Evolutionary conservation across 2,888 invertebrate species (phyloP), one percentile per base, ranked within the genome.

Genomic region (Pandemis heparana): DNA sequence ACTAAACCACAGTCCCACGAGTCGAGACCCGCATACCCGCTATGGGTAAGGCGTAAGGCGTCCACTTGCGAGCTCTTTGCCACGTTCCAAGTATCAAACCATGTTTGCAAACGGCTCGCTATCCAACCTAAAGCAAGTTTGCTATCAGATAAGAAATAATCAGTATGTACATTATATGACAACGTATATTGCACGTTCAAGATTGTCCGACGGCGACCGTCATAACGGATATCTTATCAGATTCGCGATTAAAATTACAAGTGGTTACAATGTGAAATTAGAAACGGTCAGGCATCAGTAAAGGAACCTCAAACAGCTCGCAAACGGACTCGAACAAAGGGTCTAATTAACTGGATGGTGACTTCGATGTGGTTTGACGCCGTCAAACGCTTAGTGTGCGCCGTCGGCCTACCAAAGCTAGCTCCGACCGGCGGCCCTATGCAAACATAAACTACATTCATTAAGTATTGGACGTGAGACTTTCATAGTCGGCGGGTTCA

Each of bases 371-470:
- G 71, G 76, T 75, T 77, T 77, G 71, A 77, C 77, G 76, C 81
- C 80, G 78, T 79, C 77, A 77, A 75, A 78, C 79, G 79, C 83
- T 82, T 75, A 79, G 79, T 81, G 79, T 80, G 79, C 78, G 82
- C 78, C 81, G 81, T 81, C 82, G 87, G 86, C 85, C 86, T 84
- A 86, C 86, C 84, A 85, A 85, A 84, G 83, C 78, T 81, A 81
- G 56, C 56, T 23, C 43, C 39, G 16, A 51, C 73, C 69, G 72
- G 72, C 72, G 66, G 73, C 70, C 61, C 76, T 81, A 75, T 83
- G 85, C 85, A 85, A 82, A 85, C 85, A 85, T 80, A 79, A 80
- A 84, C 85, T 78, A 73, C 75, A 59, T 76, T 86, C 77, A 82
- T 81, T 86, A 85, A 81, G 83, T 86, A 85, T 83, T 83, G 80